phyloP scores from a whole-genome alignment of 1,140 invertebrate species.

The Himalopsyche phryganea region DNA sequence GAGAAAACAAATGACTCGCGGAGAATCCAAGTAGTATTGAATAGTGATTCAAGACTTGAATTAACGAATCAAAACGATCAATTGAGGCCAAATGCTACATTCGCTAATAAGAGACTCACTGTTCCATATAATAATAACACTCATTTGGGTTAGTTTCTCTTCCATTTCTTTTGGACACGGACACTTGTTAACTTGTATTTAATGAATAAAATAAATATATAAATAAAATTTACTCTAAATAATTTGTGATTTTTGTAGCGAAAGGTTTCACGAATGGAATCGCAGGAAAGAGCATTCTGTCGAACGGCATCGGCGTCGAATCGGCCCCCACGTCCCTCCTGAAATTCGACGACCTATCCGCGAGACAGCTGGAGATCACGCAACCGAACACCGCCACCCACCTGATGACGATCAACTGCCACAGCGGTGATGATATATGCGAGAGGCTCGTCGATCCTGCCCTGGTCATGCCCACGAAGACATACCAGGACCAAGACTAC shows the following conservation, averaged over 20 bases:
- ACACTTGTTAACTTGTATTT: neutral
- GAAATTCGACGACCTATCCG: slow-evolving; percentile 10
- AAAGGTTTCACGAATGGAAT: neutral
- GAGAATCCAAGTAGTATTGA: too few relatives aligned
- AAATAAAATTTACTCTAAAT: neutral
- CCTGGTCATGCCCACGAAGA: slow-evolving; percentile 34
- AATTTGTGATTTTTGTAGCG: neutral
- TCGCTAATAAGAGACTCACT: too few relatives aligned
- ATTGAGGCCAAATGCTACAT: too few relatives aligned
- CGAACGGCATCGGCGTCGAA: neutral
- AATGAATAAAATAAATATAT: neutral
- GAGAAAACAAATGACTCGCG: too few relatives aligned
- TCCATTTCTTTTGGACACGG: neutral
- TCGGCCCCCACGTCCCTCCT: neutral
- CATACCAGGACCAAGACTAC: neutral
- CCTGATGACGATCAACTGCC: slow-evolving; percentile 26
- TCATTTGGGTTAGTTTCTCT: neutral
- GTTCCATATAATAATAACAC: neutral
- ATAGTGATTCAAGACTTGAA: too few relatives aligned
- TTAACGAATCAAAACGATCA: too few relatives aligned
- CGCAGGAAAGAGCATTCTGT: neutral
- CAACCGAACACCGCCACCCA: slow-evolving; percentile 26
- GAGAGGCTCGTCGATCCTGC: slow-evolving; percentile 11
- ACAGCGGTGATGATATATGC: slow-evolving; percentile 7
- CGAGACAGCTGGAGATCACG: slow-evolving; percentile 13